These are phyloP conservation scores for Cenopis cana DNA, from an alignment of 2,888 invertebrate species.

Conservation along the genomic window DNA sequence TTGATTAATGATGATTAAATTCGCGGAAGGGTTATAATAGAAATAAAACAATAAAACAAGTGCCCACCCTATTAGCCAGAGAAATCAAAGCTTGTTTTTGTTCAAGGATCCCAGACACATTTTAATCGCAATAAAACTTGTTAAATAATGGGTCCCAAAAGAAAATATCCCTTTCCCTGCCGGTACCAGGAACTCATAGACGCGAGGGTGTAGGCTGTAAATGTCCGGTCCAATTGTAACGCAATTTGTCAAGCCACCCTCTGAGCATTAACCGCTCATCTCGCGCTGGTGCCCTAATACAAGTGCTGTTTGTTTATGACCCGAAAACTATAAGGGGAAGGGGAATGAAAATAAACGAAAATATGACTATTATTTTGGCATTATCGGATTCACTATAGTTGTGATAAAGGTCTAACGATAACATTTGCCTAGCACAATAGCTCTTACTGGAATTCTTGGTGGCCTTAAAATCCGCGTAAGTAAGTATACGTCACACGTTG, in stretches of 20 bases:
- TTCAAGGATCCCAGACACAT: background rate
- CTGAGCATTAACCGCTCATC: conserved; percentile 44
- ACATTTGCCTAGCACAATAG: too few relatives aligned
- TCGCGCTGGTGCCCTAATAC: conserved; percentile 38
- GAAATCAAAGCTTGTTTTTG: background rate
- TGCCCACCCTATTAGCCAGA: background rate
- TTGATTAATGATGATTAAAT: background rate
- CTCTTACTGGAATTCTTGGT: too few relatives aligned
- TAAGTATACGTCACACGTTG: too few relatives aligned
- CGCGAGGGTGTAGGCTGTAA: conserved; percentile 43
- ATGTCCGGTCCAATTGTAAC: conserved; percentile 58
- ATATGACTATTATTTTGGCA: background rate
- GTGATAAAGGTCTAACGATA: background rate
- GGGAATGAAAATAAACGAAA: conserved; percentile 24
- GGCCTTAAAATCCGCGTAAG: too few relatives aligned
- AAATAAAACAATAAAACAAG: background rate
- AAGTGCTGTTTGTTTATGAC: conserved; percentile 37
- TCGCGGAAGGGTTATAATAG: background rate
- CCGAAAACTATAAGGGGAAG: conserved; percentile 25
- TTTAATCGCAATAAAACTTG: conserved; percentile 18
- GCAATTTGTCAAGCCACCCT: conserved; percentile 71
- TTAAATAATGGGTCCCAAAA: conserved; percentile 27
- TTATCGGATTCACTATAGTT: background rate
- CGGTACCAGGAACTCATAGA: conserved; percentile 34
- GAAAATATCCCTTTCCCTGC: conserved; percentile 10